phyloP scores from a whole-genome alignment of 2,113 vertebrate species.

The Azemiops feae region DNA sequence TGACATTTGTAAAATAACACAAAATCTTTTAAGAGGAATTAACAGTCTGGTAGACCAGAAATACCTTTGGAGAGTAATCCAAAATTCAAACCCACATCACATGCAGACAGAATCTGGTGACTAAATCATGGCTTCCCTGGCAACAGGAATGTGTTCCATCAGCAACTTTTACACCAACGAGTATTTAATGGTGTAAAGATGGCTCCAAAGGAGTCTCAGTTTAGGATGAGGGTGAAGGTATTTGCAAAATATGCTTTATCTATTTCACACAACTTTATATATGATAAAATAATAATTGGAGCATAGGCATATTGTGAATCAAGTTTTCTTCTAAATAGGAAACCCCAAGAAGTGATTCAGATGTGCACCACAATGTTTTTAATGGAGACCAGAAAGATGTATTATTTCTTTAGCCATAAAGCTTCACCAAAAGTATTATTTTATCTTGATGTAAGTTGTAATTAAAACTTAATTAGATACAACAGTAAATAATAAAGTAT shows the following conservation, averaged over 20 bases:
- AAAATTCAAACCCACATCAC: background rate
- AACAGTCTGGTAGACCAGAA: background rate
- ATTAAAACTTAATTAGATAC: background rate
- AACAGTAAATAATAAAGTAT: background rate
- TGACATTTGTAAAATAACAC: background rate
- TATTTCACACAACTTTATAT: background rate
- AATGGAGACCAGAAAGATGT: background rate
- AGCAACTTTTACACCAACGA: background rate
- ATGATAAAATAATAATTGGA: background rate
- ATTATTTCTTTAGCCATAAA: background rate
- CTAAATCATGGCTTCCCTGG: background rate
- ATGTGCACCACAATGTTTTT: background rate
- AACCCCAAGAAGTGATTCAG: background rate
- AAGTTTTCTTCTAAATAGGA: background rate
- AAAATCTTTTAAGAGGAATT: slow-evolving; percentile 6
- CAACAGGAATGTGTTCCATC: background rate
- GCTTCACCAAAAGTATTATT: background rate
- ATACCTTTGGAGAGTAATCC: background rate
- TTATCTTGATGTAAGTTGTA: background rate
- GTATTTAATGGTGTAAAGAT: background rate
- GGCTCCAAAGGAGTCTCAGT: background rate
- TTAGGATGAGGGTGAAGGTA: background rate
- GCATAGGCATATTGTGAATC: background rate
- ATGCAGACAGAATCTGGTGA: background rate
- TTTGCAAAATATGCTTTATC: background rate